phyloP scores from a whole-genome alignment of 1,140 invertebrate genomes.

The Drosophila bipectinata region DNA sequence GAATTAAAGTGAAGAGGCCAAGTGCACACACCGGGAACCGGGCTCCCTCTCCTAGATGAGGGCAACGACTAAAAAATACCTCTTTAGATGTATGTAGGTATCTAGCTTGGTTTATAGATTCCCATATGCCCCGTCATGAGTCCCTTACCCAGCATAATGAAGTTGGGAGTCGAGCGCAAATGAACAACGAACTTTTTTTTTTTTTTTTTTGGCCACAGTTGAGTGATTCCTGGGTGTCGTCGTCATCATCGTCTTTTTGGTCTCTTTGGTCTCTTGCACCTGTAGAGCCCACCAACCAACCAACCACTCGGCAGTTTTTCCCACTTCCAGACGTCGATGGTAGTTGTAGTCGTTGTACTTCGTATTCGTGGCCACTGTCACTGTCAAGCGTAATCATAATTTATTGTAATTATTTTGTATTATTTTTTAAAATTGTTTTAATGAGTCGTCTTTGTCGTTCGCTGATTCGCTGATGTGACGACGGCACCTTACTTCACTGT shows the following conservation, averaged over 20 bases:
- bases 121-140: neutral
- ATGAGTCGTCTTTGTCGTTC: conserved; percentile 63
- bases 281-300: conserved; percentile 29
- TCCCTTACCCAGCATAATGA: conserved; percentile 30
- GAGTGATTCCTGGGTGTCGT: conserved; percentile 78
- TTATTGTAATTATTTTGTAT: conserved; percentile 83
- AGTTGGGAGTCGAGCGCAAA: conserved; percentile 65
- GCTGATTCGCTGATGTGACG: conserved; percentile 2
- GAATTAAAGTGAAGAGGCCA: conserved; percentile 70
- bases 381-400: conserved; percentile 82
- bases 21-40: conserved; percentile 26
- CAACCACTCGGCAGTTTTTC: neutral
- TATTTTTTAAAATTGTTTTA: conserved; percentile 83
- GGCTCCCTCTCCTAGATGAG: neutral
- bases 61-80: neutral
- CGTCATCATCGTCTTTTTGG: conserved; percentile 30
- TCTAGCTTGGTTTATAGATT: too few relatives aligned
- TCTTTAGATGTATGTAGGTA: neutral
- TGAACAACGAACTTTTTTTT: conserved; percentile 71
- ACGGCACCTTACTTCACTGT: neutral
- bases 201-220: conserved; percentile 62
- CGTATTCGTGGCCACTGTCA: conserved; percentile 74
- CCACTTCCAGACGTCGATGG: conserved; percentile 8
- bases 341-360: neutral
- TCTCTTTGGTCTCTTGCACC: conserved; percentile 54